Evolutionary conservation across 2,888 invertebrate genomes (phyloP), one percentile per base, ranked within the genome.

Genomic region (Muschampia plurimacula): DNA sequence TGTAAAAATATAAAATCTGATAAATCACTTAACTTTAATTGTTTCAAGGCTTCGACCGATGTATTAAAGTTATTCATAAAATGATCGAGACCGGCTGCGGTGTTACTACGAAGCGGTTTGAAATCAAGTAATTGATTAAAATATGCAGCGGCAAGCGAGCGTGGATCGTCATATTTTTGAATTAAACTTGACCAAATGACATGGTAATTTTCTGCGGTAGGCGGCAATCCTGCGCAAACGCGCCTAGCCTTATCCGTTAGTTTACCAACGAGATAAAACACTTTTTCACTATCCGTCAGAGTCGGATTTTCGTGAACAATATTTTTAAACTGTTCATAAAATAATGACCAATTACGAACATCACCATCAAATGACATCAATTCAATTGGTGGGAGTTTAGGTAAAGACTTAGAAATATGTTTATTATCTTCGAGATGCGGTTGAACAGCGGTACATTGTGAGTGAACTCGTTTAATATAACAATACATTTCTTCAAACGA

Each of bases 1-100:
- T 66, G 66, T 67, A 74, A 66, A 67, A 74, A 69, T 44, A 74
- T 66, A 55, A 74, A 74, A 65, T 74, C 74, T 15, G 66, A 55
- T 62, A 69, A 66, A 66, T 69, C 69, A 13, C 32, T 46, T 60
- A 74, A 44, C 41, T 69, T 60, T 44, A 74, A 69, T 55, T 74
- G 66, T 41, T 74, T 74, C 2, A 74, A n/a, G 9, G 74, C 74
- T 44, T 69, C 49, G 12, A 69, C 69, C 39, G 69, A 69, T 12
- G 66, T n/a, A 46, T 69, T 66, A 67, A 66, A 66, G 13, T 66
- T 69, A 62, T 74, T 69, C 63, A 74, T 55, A 59, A 74, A 74
- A 44, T 49, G 66, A 9, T 74, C 74, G 28, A 69, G 60, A 39
- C 66, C 64, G n/a, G 49, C 15, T n/a, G 69, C 69, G 49, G 46